phyloP scores from a whole-genome alignment of 1,140 invertebrate species.

The Brevipalpus yothersi region DNA sequence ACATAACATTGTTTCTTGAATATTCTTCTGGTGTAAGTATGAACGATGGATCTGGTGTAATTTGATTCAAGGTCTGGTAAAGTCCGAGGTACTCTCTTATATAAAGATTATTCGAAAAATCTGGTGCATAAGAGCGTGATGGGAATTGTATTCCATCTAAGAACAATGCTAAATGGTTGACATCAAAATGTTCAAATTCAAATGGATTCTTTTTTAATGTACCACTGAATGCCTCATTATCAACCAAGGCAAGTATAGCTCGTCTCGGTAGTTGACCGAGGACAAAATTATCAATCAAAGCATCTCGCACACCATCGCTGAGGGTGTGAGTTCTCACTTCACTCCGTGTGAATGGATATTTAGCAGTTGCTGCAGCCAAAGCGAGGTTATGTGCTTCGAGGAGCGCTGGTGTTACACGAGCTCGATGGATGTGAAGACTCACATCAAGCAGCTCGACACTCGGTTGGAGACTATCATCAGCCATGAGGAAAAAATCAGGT shows the following conservation, averaged over 20 bases:
- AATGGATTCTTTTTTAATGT: not conserved
- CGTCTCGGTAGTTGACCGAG: conserved; percentile 7
- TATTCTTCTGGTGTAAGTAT: not conserved
- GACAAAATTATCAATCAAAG: conserved; percentile 9
- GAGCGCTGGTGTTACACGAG: not conserved
- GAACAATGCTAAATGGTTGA: conserved; percentile 3
- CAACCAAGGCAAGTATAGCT: conserved; percentile 3
- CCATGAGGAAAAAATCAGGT: too few species aligned
- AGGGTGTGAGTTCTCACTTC: conserved; percentile 11
- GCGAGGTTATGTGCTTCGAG: conserved; percentile 5
- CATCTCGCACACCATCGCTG: conserved; percentile 3
- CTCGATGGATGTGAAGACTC: too few species aligned
- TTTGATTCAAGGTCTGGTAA: not conserved
- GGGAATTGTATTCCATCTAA: not conserved
- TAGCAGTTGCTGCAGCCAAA: not conserved
- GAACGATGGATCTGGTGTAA: not conserved
- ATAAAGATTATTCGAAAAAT: not conserved
- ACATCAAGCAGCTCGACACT: too few species aligned
- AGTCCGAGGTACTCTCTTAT: not conserved
- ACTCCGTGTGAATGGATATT: conserved; percentile 6
- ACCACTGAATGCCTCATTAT: conserved; percentile 1
- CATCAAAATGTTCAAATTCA: not conserved
- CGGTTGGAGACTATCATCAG: too few species aligned
- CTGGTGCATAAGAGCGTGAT: not conserved
- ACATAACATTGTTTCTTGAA: not conserved